phyloP scores from a whole-genome alignment of 2,113 vertebrate species.

The Varanus komodoensis region DNA sequence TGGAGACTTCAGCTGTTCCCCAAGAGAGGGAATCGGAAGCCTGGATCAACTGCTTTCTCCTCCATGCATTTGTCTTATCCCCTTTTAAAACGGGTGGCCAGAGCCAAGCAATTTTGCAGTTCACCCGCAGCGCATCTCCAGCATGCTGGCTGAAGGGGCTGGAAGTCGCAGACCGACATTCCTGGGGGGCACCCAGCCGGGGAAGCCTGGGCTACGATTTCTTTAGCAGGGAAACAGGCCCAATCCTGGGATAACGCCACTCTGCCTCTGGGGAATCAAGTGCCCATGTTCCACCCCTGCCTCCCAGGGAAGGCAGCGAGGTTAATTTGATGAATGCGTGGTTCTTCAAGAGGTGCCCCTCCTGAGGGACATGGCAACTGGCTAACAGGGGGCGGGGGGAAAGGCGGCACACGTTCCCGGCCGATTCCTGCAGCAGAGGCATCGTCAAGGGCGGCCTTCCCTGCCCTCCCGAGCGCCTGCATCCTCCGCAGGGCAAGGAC shows the following conservation, averaged over 20 bases:
- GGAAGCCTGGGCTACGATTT: neutral
- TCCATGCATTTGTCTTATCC: too few species aligned
- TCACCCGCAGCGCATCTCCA: too few species aligned
- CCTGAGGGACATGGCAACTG: neutral
- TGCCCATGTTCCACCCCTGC: too few species aligned
- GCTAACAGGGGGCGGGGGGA: constrained; percentile 1
- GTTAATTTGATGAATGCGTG: neutral
- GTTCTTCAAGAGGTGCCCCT: neutral
- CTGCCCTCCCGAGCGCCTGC: neutral
- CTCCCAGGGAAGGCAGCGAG: neutral
- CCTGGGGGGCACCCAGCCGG: too few species aligned
- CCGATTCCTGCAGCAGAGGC: neutral
- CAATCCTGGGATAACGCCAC: neutral
- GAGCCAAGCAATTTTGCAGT: too few species aligned
- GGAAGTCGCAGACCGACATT: too few species aligned
- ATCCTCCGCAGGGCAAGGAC: neutral
- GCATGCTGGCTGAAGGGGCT: too few species aligned
- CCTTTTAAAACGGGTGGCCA: too few species aligned
- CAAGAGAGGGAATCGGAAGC: too few species aligned
- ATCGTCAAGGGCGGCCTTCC: neutral
- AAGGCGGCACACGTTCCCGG: neutral
- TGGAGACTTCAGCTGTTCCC: too few species aligned
- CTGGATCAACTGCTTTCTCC: too few species aligned
- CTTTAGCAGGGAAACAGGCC: neutral
- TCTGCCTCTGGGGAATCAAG: neutral